Evolutionary conservation across 2,888 invertebrate genomes (phyloP), one percentile per base, ranked within the genome.

Genomic region (Macrostomum cliftonense): DNA sequence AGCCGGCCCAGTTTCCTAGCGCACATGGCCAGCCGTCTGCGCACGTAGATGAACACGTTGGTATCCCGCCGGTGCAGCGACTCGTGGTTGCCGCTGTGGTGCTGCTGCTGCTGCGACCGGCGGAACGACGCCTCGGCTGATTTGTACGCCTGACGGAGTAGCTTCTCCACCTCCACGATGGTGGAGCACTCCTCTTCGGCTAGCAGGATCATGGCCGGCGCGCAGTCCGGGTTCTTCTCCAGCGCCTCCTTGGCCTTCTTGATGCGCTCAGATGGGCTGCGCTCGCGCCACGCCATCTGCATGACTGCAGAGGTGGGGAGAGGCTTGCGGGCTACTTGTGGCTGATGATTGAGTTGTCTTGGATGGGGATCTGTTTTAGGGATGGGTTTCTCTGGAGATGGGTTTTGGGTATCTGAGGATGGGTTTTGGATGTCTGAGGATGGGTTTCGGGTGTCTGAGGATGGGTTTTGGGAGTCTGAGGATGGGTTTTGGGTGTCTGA

Each of bases 121-220:
- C 77, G 75, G 59, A 82, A 82, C 67, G 81, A 82, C 42, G 76
- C 74, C 68, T 88, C 87, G 1, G 86, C 86, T 38, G 80, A 79
- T 71, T 82, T 83, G 11, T 84, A 73, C 1, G 85, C 86, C 59
- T 81, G 81, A 63, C 81, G 82, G 28, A 85, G 73, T 55, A 82
- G 78, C 63, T 81, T 82, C 63, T 87, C 85, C 2, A 70, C 71
- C 67, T 93, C 91, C 9, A 79, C 66, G 54, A 95, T 88, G 17
- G 87, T 88, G 53, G 84, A 82, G 37, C 88, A 83, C 70, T 93
- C 91, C 72, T 95, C 95, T 73, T 95, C 95, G 2, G 93, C 93
- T 39, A 95, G 73, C 57, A 95, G 74, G 62, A 95, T 86, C 64
- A 88, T 81, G 19, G 95, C 93, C 21, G 91, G 82, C 0, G 89